These are phyloP conservation scores for Aselliscus stoliczkanus DNA, from an alignment of 2,797 vertebrate genomes.

Conservation along the genomic window DNA sequence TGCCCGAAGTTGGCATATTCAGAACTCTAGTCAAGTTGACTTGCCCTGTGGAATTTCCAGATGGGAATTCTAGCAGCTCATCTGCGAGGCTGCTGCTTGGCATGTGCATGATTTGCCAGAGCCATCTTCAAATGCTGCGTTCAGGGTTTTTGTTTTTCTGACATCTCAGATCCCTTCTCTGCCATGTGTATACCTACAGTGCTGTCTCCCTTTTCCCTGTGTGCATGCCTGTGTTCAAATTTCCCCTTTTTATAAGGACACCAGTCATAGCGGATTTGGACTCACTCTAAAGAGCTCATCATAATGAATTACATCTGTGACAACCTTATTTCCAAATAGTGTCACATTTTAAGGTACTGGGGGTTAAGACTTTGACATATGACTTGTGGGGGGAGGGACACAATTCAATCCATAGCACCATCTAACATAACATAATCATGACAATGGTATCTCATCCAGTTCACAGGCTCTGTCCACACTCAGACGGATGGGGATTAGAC, in stretches of 20 bases:
- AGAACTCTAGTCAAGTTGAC: neutral
- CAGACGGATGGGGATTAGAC: neutral
- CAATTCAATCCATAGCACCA: neutral
- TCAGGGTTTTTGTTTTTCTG: neutral
- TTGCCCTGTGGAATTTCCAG: slow-evolving; percentile 25
- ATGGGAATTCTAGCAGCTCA: slow-evolving; percentile 37
- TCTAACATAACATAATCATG: neutral
- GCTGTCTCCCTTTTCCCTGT: neutral
- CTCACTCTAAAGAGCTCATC: neutral
- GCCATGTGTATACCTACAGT: neutral
- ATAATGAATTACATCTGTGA: neutral
- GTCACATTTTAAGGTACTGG: neutral
- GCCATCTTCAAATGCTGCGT: neutral
- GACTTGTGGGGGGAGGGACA: neutral
- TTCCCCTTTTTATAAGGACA: neutral
- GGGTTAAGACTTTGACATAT: neutral
- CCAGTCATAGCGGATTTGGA: neutral
- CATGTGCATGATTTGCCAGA: neutral
- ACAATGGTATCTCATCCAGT: neutral
- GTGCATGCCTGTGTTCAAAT: neutral
- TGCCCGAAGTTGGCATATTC: slow-evolving; percentile 23
- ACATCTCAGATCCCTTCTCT: neutral
- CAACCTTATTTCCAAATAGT: neutral
- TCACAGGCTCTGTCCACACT: neutral
- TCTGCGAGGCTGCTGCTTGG: neutral